A percentile compares a stretch with the other conserved stretches of the same genome.
phyloP scores from a whole-genome alignment of 1,140 invertebrate species.

The Teleogryllus occipitalis region DNA sequence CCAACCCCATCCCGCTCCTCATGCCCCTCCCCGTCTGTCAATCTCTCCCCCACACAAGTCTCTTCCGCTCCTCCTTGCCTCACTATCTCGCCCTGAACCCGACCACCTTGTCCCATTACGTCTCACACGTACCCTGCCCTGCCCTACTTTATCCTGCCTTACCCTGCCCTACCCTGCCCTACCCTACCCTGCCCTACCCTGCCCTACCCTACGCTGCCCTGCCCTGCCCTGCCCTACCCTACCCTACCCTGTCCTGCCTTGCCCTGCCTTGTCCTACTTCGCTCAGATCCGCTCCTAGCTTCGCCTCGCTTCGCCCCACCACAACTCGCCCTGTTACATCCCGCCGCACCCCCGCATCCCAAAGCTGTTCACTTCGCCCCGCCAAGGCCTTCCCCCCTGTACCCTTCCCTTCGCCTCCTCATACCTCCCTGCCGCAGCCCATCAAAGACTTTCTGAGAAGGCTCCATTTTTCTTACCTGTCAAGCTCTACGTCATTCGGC shows the following conservation, averaged over 20 bases:
- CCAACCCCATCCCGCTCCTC: too few relatives aligned
- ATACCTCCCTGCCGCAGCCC: too few relatives aligned
- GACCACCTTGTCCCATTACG: not conserved
- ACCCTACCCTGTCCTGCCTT: not conserved
- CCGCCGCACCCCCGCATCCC: conserved; percentile 23
- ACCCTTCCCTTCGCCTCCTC: conserved; percentile 21
- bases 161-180: not conserved
- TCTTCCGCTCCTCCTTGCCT: too few relatives aligned
- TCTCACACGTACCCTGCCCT: not conserved
- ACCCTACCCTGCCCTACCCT: conserved; percentile 16
- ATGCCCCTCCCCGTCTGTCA: too few relatives aligned
- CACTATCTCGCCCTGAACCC: too few relatives aligned
- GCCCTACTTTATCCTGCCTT: not conserved
- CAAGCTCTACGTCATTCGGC: too few relatives aligned
- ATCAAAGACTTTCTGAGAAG: too few relatives aligned
- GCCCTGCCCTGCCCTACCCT: not conserved
- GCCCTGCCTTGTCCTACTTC: conserved; percentile 23
- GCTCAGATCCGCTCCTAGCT: conserved; percentile 24
- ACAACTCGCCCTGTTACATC: conserved; percentile 1
- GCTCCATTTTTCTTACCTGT: too few relatives aligned
- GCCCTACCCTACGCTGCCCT: conserved; percentile 7
- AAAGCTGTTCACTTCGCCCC: conserved; percentile 26
- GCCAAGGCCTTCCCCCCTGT: conserved; percentile 24
- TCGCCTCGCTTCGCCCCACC: conserved; percentile 10
- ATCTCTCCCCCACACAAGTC: too few relatives aligned